A percentile compares a stretch with the other conserved stretches of the same genome.
These are phyloP conservation scores for Drosophila infuscata DNA, from an alignment of 2,888 invertebrate genomes.

Conservation along the genomic window DNA sequence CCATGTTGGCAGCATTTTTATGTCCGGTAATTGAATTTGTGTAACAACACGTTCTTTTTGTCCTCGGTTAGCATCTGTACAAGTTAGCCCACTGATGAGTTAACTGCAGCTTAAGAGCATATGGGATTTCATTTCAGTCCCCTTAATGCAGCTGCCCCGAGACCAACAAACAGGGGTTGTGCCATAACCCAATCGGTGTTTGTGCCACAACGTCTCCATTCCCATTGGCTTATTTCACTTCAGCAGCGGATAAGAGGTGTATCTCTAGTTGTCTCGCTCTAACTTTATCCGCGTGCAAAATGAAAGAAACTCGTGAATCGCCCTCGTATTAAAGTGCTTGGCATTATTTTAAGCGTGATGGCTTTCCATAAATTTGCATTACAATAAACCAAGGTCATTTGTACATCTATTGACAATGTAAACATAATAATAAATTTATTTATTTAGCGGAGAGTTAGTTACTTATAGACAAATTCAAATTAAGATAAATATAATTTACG, in stretches of 20 bases:
- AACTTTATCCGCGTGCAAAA: constrained; percentile 72
- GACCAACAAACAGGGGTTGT: constrained; percentile 50
- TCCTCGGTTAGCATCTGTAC: constrained; percentile 47
- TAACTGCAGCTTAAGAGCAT: constrained; percentile 26
- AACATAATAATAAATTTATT: constrained; percentile 20
- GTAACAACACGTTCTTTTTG: constrained; percentile 32
- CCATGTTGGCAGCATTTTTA: constrained; percentile 18
- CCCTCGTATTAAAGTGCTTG: constrained; percentile 33
- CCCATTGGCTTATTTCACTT: constrained; percentile 50
- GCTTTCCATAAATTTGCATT: constrained; percentile 65
- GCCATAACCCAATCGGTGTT: constrained; percentile 37
- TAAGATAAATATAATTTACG: neutral
- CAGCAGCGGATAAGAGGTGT: constrained; percentile 56
- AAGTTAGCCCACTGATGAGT: constrained; percentile 46
- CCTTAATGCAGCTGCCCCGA: constrained; percentile 47
- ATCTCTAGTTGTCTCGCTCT: constrained; percentile 66
- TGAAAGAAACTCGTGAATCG: constrained; percentile 52
- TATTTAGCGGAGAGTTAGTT: neutral
- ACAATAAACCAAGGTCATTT: constrained; percentile 64
- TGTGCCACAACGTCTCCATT: constrained; percentile 22
- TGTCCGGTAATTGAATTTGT: constrained; percentile 35
- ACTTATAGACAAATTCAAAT: neutral
- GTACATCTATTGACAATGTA: constrained; percentile 33
- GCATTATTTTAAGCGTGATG: constrained; percentile 5
- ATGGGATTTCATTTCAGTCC: constrained; percentile 15